phyloP scores from a whole-genome alignment of 2,797 vertebrate species.

The Rachycentron canadum region DNA sequence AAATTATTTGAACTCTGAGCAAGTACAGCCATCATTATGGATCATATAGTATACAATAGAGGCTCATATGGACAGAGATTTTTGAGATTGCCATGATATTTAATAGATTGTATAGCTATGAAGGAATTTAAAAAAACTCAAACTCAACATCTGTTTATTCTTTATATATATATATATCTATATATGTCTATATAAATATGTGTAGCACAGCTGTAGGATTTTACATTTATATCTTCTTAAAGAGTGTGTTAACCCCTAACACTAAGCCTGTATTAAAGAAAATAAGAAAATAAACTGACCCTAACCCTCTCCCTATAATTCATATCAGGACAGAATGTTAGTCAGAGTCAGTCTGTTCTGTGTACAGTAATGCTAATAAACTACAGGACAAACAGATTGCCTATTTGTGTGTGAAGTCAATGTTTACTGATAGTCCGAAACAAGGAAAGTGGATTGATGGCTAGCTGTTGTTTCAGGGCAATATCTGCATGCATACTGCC shows the following conservation, averaged over 20 bases:
- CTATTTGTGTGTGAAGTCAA: slow-evolving; percentile 45
- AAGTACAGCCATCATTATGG: neutral
- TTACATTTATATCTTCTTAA: neutral
- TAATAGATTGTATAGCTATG: neutral
- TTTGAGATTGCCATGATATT: neutral
- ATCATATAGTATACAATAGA: no score
- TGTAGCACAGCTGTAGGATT: neutral
- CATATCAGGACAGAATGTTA: neutral
- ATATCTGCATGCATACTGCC: slow-evolving; percentile 15
- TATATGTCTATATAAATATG: neutral
- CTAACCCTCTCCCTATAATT: neutral
- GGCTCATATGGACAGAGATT: neutral
- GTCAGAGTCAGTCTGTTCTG: neutral
- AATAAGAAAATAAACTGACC: neutral
- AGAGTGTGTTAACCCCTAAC: neutral
- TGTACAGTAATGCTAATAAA: slow-evolving; percentile 40
- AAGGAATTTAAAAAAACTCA: neutral
- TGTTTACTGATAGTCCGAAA: slow-evolving; percentile 45
- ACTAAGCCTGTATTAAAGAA: neutral
- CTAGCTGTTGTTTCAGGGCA: slow-evolving; percentile 15
- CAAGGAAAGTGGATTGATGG: slow-evolving; percentile 21
- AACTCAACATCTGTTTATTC: no score
- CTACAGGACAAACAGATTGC: slow-evolving; percentile 40
- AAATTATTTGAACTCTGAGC: neutral
- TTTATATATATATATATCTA: no score